A percentile compares a stretch with the other conserved stretches of the same genome.
Conservation (phyloP, 2,797 vertebrate genomes). For the Coranthus polyacanthus region DNA sequence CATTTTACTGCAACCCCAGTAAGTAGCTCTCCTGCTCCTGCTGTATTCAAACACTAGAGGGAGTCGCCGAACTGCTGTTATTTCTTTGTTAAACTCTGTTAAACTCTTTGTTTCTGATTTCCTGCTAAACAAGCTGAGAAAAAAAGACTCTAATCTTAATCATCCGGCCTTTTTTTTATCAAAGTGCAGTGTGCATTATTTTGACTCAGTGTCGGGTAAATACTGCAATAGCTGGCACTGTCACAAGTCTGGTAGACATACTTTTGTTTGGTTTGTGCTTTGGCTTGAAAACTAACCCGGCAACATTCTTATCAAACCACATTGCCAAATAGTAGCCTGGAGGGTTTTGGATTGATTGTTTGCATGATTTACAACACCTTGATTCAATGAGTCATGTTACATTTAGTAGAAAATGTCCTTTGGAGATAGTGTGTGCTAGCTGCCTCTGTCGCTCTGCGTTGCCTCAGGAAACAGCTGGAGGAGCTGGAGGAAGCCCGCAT, state of each 20-base stretch:
- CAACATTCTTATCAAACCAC: constrained; percentile 3
- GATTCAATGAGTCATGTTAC: not conserved
- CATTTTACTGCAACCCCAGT: not conserved
- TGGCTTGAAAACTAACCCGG: constrained; percentile 5
- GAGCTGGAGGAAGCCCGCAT: constrained; percentile 85
- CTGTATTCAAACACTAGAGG: constrained; percentile 57
- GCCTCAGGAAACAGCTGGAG: constrained; percentile 88
- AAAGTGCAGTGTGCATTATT: not conserved
- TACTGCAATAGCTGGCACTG: not conserved
- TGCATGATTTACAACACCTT: not conserved
- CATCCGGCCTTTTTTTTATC: too few relatives aligned
- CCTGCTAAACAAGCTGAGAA: too few relatives aligned
- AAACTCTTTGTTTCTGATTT: too few relatives aligned
- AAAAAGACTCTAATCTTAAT: too few relatives aligned
- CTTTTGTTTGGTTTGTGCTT: not conserved
- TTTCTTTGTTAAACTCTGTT: too few relatives aligned
- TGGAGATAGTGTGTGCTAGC: constrained; percentile 11
- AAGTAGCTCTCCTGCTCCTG: not conserved
- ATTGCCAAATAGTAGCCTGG: not conserved
- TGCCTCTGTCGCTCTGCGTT: not conserved
- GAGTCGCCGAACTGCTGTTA: constrained; percentile 35
- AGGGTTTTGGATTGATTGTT: not conserved
- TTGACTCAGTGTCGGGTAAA: not conserved
- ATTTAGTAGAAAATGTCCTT: not conserved
- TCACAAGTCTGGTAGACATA: not conserved